These are phyloP conservation scores for Glaucomys volans DNA, from an alignment of 2,113 vertebrate genomes.

Conservation along the genomic window DNA sequence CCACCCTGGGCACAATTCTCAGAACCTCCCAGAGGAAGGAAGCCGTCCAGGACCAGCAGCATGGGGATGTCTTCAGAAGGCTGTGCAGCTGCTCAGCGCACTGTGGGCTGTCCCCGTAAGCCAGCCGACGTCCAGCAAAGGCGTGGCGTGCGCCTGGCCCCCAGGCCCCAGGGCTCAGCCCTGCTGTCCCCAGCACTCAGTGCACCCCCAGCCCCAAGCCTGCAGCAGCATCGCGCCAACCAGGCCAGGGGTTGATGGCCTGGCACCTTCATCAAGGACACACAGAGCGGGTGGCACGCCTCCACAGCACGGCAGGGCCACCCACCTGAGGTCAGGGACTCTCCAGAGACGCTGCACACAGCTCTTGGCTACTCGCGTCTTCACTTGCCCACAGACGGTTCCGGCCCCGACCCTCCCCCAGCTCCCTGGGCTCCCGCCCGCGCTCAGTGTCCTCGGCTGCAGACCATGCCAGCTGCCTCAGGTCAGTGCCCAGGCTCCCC, in stretches of 20 bases:
- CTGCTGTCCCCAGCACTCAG: too few relatives aligned
- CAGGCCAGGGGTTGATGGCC: rapidly evolving
- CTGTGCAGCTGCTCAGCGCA: rapidly evolving
- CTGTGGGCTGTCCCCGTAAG: rapidly evolving
- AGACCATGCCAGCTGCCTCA: too few relatives aligned
- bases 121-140: background rate
- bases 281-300: too few relatives aligned
- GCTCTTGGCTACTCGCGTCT: background rate
- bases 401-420: background rate
- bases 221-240: too few relatives aligned
- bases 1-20: rapidly evolving
- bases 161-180: too few relatives aligned
- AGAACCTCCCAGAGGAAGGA: rapidly evolving
- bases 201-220: too few relatives aligned
- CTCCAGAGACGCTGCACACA: background rate
- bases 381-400: background rate
- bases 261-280: too few relatives aligned
- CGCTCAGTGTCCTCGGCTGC: background rate
- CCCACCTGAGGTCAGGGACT: background rate
- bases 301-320: background rate
- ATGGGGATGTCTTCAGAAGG: too few relatives aligned
- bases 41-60: background rate
- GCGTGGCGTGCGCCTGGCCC: too few relatives aligned
- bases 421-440: too few relatives aligned
- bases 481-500: background rate